Percentiles rank a stretch among this genome's conserved stretches.
These are phyloP conservation scores for Cyrtonyx montezumae DNA, from an alignment of 2,113 vertebrate species.

Conservation along the genomic window DNA sequence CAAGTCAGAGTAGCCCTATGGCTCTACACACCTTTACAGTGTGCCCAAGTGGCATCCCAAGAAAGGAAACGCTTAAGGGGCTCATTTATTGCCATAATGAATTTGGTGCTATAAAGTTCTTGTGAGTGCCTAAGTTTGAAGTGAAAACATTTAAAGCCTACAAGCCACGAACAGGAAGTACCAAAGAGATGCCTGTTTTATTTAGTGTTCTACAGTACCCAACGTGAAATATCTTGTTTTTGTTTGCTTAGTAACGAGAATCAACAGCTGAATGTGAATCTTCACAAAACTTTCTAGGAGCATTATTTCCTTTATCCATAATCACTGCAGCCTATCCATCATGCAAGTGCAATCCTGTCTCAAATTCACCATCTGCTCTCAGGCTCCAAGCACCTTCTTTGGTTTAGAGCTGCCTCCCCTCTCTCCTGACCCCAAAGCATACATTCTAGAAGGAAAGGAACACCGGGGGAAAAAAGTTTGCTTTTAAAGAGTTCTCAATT, in stretches of 20 bases:
- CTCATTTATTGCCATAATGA: neutral
- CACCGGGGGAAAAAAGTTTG: neutral
- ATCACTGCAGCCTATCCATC: neutral
- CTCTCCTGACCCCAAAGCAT: neutral
- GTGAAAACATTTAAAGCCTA: neutral
- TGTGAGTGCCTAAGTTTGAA: neutral
- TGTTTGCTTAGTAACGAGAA: neutral
- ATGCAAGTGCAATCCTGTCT: neutral
- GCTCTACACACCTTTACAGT: neutral
- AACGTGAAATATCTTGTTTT: neutral
- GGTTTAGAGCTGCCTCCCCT: neutral
- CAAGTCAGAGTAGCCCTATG: neutral
- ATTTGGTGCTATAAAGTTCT: neutral
- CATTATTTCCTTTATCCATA: neutral
- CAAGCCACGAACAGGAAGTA: neutral
- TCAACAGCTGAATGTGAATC: neutral
- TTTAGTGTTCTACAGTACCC: neutral
- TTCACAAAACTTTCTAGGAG: neutral
- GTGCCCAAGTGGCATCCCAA: neutral
- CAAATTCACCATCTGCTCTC: neutral
- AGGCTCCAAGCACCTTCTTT: neutral
- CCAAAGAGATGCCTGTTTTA: neutral
- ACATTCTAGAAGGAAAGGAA: neutral
- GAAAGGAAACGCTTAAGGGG: neutral
- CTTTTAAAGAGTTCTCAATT: neutral